Conservation (phyloP, 1,140 invertebrate genomes). For the Drosophila nannoptera region DNA sequence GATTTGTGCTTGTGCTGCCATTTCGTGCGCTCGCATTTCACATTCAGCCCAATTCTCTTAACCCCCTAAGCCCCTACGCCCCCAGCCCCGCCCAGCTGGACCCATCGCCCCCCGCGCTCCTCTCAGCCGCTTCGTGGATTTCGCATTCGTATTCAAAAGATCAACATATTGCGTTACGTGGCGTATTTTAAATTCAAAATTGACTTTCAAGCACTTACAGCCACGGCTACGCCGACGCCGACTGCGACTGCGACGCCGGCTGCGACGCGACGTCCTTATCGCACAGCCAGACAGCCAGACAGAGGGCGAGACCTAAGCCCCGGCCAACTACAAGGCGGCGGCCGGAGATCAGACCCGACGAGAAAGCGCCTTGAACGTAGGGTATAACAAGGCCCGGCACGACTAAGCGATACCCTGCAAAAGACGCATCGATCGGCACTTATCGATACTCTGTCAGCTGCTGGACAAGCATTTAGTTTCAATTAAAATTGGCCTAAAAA, state of each 20-base stretch:
- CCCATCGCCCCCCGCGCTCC: not conserved
- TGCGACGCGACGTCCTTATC: conserved; percentile 24
- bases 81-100: not conserved
- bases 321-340: too few species aligned
- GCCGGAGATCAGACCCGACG: too few species aligned
- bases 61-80: not conserved
- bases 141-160: conserved; percentile 77
- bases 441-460: too few species aligned
- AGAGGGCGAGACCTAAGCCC: not conserved
- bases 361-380: too few species aligned
- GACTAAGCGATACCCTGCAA: too few species aligned
- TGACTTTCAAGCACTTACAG: conserved; percentile 75
- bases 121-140: conserved; percentile 47
- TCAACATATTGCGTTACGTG: conserved; percentile 77
- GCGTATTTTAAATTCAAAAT: conserved; percentile 78
- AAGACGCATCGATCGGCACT: too few species aligned
- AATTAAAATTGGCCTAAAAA: too few species aligned
- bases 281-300: conserved; percentile 1
- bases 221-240: conserved; percentile 8
- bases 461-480: too few species aligned
- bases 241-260: not conserved
- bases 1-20: conserved; percentile 55
- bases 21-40: conserved; percentile 58
- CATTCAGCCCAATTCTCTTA: conserved; percentile 23
- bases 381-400: too few species aligned